Evolutionary conservation across 1,140 invertebrate genomes (phyloP).

Genomic region (Gryllus bimaculatus): DNA sequence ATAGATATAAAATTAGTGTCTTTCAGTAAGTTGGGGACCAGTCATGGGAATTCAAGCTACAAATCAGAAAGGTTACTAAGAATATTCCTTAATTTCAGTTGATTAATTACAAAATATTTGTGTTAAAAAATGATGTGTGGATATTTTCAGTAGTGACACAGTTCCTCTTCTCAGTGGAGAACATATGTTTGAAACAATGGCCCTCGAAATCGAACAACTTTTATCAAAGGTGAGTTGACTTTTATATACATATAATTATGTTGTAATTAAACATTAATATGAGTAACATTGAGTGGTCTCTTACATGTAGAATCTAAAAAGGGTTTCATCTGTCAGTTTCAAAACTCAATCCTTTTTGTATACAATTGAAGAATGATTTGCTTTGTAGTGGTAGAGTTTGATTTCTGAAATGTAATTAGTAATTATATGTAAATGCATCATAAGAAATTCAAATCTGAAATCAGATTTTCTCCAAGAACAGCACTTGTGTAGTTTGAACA

Average conservation of each 20-base stretch:
- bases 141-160: conserved; percentile 44
- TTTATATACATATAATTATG: neutral
- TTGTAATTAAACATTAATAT: neutral
- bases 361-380: too few relatives aligned
- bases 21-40: conserved; percentile 87
- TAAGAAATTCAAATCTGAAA: too few relatives aligned
- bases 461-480: too few relatives aligned
- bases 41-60: conserved; percentile 36
- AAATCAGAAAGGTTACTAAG: conserved; percentile 19
- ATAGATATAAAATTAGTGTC: conserved; percentile 92
- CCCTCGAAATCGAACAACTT: conserved; percentile 82
- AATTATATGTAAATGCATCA: too few relatives aligned
- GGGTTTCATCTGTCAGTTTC: too few relatives aligned
- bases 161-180: conserved; percentile 75
- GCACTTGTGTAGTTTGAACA: too few relatives aligned
- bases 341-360: too few relatives aligned
- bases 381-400: too few relatives aligned
- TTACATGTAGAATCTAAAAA: too few relatives aligned
- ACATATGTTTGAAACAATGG: conserved; percentile 86
- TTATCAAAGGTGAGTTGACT: conserved; percentile 57
- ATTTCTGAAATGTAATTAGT: too few relatives aligned
- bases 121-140: neutral
- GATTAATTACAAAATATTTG: neutral
- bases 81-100: neutral
- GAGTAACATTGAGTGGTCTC: too few relatives aligned